A percentile compares a stretch with the other conserved stretches of the same genome.
Conservation (phyloP, 2,888 invertebrate genomes). For the Trimorus sp. region DNA sequence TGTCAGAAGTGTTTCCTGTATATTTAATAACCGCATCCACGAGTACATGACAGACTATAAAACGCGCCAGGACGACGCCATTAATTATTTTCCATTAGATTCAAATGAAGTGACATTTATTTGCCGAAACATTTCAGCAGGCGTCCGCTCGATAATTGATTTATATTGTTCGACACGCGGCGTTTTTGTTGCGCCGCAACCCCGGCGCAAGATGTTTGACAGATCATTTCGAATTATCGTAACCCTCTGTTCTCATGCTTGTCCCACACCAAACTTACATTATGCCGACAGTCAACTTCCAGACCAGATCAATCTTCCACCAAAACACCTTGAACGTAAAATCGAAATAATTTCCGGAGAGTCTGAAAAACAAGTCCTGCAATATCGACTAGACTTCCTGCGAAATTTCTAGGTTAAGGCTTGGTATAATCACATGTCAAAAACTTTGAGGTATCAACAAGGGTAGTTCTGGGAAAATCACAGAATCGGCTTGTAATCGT, state of each 20-base stretch:
- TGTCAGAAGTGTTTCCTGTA: too few species aligned
- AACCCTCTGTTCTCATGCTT: slow-evolving; percentile 55
- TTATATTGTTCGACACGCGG: slow-evolving; percentile 32
- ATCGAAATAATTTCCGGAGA: too few species aligned
- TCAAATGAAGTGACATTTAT: slow-evolving; percentile 20
- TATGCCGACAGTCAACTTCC: slow-evolving; percentile 39
- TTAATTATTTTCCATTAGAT: neutral
- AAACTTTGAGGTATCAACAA: too few species aligned
- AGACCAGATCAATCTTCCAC: slow-evolving; percentile 40
- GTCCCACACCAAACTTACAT: slow-evolving; percentile 55
- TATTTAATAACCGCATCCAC: too few species aligned
- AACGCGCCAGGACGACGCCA: neutral
- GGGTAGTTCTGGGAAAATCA: too few species aligned
- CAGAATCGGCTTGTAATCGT: too few species aligned
- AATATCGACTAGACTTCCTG: too few species aligned
- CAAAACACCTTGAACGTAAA: slow-evolving; percentile 28
- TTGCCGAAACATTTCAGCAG: slow-evolving; percentile 28
- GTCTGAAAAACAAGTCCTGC: too few species aligned
- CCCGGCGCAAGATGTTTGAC: slow-evolving; percentile 41
- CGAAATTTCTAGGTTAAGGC: too few species aligned
- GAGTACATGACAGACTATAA: neutral
- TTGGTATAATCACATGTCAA: too few species aligned
- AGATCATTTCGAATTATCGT: slow-evolving; percentile 53
- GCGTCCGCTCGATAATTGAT: slow-evolving; percentile 34
- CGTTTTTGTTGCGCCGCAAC: slow-evolving; percentile 32